Evolutionary conservation across 2,113 vertebrate genomes (phyloP).

Genomic region (Dipodomys stephensi): DNA sequence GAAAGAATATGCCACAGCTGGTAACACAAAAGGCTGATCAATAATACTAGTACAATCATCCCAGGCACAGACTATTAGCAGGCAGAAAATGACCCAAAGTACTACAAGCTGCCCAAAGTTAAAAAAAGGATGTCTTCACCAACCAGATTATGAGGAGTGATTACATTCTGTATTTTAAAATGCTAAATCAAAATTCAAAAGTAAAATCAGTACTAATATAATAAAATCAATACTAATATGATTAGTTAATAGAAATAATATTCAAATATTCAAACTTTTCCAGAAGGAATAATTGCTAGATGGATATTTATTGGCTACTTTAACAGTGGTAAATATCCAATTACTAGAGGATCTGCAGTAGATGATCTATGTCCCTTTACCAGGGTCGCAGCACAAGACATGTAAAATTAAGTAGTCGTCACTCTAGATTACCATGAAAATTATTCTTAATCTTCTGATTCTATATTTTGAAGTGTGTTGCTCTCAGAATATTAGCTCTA

Average conservation of each 20-base stretch:
- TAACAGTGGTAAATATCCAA: not conserved
- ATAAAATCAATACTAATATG: too few relatives aligned
- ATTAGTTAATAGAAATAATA: not conserved
- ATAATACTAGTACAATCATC: not conserved
- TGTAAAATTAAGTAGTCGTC: not conserved
- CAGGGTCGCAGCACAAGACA: not conserved
- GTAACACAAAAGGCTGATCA: not conserved
- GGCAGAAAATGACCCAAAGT: constrained; percentile 25
- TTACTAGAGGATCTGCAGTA: not conserved
- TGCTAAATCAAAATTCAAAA: not conserved
- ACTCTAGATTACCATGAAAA: not conserved
- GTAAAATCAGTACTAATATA: not conserved
- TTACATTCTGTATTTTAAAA: constrained; percentile 34
- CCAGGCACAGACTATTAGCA: constrained; percentile 18
- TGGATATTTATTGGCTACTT: too few relatives aligned
- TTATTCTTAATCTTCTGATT: constrained; percentile 15
- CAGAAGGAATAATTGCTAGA: not conserved
- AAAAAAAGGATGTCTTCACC: not conserved
- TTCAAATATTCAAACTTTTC: not conserved
- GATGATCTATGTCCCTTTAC: not conserved
- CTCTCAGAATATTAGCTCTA: constrained; percentile 6
- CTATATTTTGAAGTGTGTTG: constrained; percentile 17
- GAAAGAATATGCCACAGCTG: constrained; percentile 5
- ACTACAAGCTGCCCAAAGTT: constrained; percentile 25
- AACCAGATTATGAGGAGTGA: constrained; percentile 39